Percentiles rank a stretch among this genome's conserved stretches.
Evolutionary conservation across 53 echinoderm and acorn worm species (phyloP).

Genomic region (Henricia sp.): DNA sequence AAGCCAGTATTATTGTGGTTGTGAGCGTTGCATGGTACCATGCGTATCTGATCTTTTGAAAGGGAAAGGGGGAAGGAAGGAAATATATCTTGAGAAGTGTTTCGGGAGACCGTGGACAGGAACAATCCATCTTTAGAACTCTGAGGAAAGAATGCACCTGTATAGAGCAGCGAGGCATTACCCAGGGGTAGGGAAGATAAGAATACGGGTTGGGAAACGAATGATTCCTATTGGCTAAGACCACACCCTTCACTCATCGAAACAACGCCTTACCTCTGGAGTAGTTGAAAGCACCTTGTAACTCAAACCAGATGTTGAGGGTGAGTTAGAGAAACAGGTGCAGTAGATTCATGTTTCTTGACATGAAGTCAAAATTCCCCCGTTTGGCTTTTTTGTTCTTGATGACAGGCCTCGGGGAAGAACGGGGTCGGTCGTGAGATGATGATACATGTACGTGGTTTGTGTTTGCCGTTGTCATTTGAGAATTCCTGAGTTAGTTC

Average conservation of each 20-base stretch:
- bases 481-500: slow-evolving; percentile 43
- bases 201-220: neutral
- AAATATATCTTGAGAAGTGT: slow-evolving; percentile 42
- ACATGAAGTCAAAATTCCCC: neutral
- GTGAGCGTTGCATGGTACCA: too few species aligned
- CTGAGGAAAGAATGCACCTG: slow-evolving; percentile 43
- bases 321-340: slow-evolving; percentile 19
- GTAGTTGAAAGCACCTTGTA: slow-evolving; percentile 28
- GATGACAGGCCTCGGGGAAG: neutral
- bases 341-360: neutral
- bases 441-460: slow-evolving; percentile 30
- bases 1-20: slow-evolving; percentile 9
- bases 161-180: slow-evolving; percentile 25
- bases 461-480: slow-evolving; percentile 28
- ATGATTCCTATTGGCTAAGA: slow-evolving; percentile 11
- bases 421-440: neutral
- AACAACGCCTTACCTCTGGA: neutral
- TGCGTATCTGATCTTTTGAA: too few species aligned
- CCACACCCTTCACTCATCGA: slow-evolving; percentile 55
- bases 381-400: slow-evolving; percentile 9
- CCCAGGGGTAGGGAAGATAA: slow-evolving; percentile 37
- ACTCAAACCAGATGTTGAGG: slow-evolving; percentile 23
- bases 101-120: slow-evolving; percentile 37
- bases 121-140: slow-evolving; percentile 23
- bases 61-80: slow-evolving; percentile 35